These are phyloP conservation scores for Poeciliopsis turrubarensis DNA, from an alignment of 2,113 vertebrate genomes.

Conservation along the genomic window DNA sequence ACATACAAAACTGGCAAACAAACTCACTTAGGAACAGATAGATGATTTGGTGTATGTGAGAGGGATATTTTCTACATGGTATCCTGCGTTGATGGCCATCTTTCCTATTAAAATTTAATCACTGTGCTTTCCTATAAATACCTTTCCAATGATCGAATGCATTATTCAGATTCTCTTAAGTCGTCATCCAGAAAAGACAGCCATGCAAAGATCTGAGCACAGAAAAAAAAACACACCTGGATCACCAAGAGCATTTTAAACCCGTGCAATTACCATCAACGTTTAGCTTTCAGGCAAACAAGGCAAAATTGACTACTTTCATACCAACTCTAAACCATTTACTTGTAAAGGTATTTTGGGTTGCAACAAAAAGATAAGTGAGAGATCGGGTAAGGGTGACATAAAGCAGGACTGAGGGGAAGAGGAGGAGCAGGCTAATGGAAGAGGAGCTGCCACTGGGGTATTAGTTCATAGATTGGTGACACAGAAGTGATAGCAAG, in stretches of 20 bases:
- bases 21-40: constrained; percentile 29
- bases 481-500: constrained; percentile 72
- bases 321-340: constrained; percentile 14
- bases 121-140: constrained; percentile 77
- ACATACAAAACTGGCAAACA: constrained; percentile 11
- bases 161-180: constrained; percentile 74
- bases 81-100: constrained; percentile 68
- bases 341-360: not conserved
- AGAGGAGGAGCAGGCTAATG: constrained; percentile 69
- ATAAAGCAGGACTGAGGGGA: constrained; percentile 45
- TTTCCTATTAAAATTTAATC: constrained; percentile 75
- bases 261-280: constrained; percentile 6
- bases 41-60: constrained; percentile 4
- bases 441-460: constrained; percentile 78
- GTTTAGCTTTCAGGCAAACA: constrained; percentile 17
- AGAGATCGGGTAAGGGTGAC: constrained; percentile 51
- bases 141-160: constrained; percentile 76
- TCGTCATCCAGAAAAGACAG: constrained; percentile 16
- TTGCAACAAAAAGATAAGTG: constrained; percentile 37
- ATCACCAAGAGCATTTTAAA: constrained; percentile 29
- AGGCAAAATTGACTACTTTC: constrained; percentile 12
- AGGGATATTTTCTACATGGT: constrained; percentile 44
- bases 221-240: constrained; percentile 45
- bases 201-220: constrained; percentile 24
- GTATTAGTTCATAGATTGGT: constrained; percentile 77